Evolutionary conservation across 2,797 vertebrate genomes (phyloP), one percentile per base, ranked within the genome.

Genomic region (Arvicola amphibius): DNA sequence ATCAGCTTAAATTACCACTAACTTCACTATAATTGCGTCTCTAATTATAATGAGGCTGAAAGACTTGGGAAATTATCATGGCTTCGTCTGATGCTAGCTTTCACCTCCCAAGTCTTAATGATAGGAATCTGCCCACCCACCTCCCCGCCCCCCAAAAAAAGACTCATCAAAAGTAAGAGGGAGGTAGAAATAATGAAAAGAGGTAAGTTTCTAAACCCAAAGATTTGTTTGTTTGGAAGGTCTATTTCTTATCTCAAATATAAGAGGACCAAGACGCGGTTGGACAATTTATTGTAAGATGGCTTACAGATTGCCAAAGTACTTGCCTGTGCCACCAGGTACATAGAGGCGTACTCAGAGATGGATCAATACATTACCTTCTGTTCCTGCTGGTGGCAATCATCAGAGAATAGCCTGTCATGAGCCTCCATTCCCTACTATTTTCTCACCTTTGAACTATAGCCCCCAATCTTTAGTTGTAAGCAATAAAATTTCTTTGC

Each of bases 401-500:
- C 98, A 92, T 96, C 93, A 96, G 83, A 63, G 96, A 98, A 97
- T 90, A 95, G 92, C 92, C 96, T 96, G 89, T 87, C 51, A 29
- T 51, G 91, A 73, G 65, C 77, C 90, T 97, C 97, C 97, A 97
- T 92, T 94, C 92, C 90, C 92, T 87, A 59, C 84, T 96, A 84
- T 51, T 85, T 96, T 97, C 96, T 97, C 97, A 97, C 96, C 97
- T 98, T 96, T 98, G 97, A 98, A 98, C 93, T 96, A 83, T 78
- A 63, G 63, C 94, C 73, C 95, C 74, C 91, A 94, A 81, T 91
- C 96, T 98, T 98, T 87, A 94, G 95, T 92, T 90, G 76, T 94
- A 98, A 98, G 98, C 96, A 98, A 94, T 94, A 90, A 97, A 95
- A 56, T 84, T 32, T 40, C 88, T 97, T 97, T 95, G 56, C 92